Evolutionary conservation across 2,888 invertebrate species (phyloP), one percentile per base, ranked within the genome.

Genomic region (Mesorhabditis spiculigera): DNA sequence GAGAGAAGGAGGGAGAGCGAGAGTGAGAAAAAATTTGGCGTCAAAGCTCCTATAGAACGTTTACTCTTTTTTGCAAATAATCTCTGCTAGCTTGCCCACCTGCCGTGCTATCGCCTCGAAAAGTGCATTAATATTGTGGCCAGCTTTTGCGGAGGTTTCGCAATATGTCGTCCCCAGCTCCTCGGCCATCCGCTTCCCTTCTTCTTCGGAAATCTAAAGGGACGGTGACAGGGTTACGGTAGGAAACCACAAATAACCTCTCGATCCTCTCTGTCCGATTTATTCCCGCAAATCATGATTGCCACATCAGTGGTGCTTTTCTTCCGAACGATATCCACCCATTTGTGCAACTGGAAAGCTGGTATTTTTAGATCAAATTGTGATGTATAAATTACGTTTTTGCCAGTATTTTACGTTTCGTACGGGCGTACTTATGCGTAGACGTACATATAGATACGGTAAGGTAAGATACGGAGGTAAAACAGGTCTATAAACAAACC

Each of bases 91-190:
- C 28, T 28, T 28, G 28, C 28, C 28, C 28, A 50, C 58, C n/a
- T 50, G 58, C n/a, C 58, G 58, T n/a, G 58, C n/a, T 10, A 50
- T 50, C 58, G 58, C 58, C 58, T 50, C 58, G n/a, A 50, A 50
- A 13, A 50, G 58, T 13, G n/a, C n/a, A 50, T 50, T 50, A n/a
- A 50, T 50, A 50, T 50, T 50, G n/a, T 50, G 58, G 8, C 58
- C 58, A 50, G n/a, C 58, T 50, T 50, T 50, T 10, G 58, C 58
- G 10, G 58, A 50, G 10, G 58, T 50, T n/a, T 50, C 58, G 58
- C 8, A 50, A 50, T 50, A 50, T 10, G 58, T 13, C 10, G n/a
- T n/a, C n/a, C n/a, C 3, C 58, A 50, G 58, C 58, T 50, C 58
- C 8, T 50, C 58, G n/a, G 58, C 58, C n/a, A 50, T 10, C n/a